phyloP scores from a whole-genome alignment of 2,888 invertebrate genomes.

The Acanthosepion esculentum region DNA sequence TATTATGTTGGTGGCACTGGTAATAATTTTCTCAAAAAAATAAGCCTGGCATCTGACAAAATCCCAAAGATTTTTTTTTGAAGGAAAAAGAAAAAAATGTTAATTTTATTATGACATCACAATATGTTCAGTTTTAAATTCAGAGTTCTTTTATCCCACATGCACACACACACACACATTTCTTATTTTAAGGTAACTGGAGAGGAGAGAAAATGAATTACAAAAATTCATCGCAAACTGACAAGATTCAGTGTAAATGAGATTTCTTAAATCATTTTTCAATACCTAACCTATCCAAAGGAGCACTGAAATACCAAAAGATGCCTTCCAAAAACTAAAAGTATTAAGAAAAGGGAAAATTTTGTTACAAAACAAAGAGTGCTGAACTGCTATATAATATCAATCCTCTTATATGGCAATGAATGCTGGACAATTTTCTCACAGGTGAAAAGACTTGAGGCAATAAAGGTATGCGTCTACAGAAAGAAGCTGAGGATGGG shows the following conservation, averaged over 20 bases:
- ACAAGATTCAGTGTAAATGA: background rate
- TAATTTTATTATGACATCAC: conserved; percentile 21
- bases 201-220: background rate
- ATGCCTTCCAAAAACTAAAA: too few species aligned
- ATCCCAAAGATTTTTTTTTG: background rate
- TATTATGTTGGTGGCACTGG: conserved; percentile 7
- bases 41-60: background rate
- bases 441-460: too few species aligned
- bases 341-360: too few species aligned
- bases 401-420: too few species aligned
- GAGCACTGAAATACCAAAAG: too few species aligned
- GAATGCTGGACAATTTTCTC: too few species aligned
- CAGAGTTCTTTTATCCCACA: background rate
- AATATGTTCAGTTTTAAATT: background rate
- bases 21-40: background rate
- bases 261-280: background rate
- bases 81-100: background rate
- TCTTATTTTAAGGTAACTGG: background rate
- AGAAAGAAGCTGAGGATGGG: too few species aligned
- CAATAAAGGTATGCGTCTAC: too few species aligned
- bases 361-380: too few species aligned
- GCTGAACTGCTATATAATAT: too few species aligned
- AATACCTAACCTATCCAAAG: background rate
- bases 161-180: background rate
- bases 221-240: background rate